These are phyloP conservation scores for Syrrhaptes paradoxus DNA, from an alignment of 2,113 vertebrate species.

Conservation along the genomic window DNA sequence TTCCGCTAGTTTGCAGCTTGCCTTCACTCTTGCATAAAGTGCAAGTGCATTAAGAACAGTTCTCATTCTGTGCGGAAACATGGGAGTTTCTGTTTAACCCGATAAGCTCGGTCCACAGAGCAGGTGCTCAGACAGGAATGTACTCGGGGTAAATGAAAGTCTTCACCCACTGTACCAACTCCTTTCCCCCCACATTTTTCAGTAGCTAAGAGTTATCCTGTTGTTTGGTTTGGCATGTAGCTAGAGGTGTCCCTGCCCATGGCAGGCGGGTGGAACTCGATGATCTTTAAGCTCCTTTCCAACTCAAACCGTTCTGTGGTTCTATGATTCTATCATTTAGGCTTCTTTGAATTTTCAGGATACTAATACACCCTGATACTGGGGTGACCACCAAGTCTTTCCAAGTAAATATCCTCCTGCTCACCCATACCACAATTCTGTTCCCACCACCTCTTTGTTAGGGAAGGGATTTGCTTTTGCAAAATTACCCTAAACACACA, in stretches of 20 bases:
- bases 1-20: background rate
- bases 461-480: background rate
- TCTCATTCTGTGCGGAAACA: fast-evolving
- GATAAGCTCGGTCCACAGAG: background rate
- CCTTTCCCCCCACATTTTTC: background rate
- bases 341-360: background rate
- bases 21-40: background rate
- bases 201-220: background rate
- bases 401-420: background rate
- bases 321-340: background rate
- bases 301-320: too few species aligned
- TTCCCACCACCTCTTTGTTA: background rate
- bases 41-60: background rate
- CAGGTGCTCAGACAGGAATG: background rate
- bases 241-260: too few species aligned
- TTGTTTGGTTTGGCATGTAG: background rate
- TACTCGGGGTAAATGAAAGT: background rate
- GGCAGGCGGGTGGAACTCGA: too few species aligned
- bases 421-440: background rate
- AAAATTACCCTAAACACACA: background rate
- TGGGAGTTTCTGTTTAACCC: background rate
- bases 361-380: background rate
- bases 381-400: background rate
- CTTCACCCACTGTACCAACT: background rate
- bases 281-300: too few species aligned